A percentile compares a stretch with the other conserved stretches of the same genome.
These are phyloP conservation scores for Pediacus dermestoides DNA, from an alignment of 2,888 invertebrate genomes.

Conservation along the genomic window DNA sequence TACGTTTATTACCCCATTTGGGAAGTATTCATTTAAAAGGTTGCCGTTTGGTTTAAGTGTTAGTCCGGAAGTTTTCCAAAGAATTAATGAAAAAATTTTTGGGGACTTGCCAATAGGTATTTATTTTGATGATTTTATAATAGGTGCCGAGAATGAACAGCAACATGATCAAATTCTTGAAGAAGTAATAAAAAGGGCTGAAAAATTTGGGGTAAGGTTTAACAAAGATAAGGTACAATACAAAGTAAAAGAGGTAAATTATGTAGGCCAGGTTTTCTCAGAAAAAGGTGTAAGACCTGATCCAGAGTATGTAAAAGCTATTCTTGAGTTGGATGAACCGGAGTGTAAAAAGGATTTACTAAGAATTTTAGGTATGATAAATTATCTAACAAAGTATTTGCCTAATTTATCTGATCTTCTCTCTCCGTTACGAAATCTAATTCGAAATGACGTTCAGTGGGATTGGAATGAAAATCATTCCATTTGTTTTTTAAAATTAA, in stretches of 20 bases:
- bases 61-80: slow-evolving; percentile 27
- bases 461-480: slow-evolving; percentile 23
- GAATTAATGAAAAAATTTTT: slow-evolving; percentile 24
- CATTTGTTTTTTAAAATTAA: slow-evolving; percentile 22
- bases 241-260: slow-evolving; percentile 27
- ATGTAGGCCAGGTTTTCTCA: slow-evolving; percentile 26
- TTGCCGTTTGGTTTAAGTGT: slow-evolving; percentile 21
- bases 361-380: slow-evolving; percentile 32
- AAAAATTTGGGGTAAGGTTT: slow-evolving; percentile 28
- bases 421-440: slow-evolving; percentile 22
- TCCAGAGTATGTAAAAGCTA: slow-evolving; percentile 21
- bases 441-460: slow-evolving; percentile 28
- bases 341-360: slow-evolving; percentile 31
- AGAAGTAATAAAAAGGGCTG: slow-evolving; percentile 23
- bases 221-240: slow-evolving; percentile 29
- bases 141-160: slow-evolving; percentile 5
- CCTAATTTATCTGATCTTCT: slow-evolving; percentile 21
- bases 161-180: slow-evolving; percentile 24
- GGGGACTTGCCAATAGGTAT: slow-evolving; percentile 24
- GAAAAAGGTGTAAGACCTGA: slow-evolving; percentile 23
- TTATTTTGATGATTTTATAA: slow-evolving; percentile 33
- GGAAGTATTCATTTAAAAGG: slow-evolving; percentile 21
- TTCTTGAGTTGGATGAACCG: slow-evolving; percentile 20
- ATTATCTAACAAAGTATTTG: slow-evolving; percentile 28
- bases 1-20: slow-evolving; percentile 28